These are phyloP conservation scores for Ciconia stormi DNA, from an alignment of 2,113 vertebrate genomes.

Conservation along the genomic window DNA sequence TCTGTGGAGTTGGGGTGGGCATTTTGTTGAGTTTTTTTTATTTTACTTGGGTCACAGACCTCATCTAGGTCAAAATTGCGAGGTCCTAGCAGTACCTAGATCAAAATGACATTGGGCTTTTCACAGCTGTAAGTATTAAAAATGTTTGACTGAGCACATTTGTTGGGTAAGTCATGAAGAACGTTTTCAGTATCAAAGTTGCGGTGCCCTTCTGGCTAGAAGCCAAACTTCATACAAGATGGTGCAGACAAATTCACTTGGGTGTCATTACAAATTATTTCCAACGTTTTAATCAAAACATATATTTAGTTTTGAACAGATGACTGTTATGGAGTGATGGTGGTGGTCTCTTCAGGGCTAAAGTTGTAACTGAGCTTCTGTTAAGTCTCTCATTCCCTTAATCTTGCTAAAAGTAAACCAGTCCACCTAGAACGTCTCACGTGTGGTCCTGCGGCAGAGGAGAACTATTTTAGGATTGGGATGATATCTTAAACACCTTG, in stretches of 20 bases:
- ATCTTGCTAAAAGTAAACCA: not conserved
- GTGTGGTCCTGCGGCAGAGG: slow-evolving; percentile 39
- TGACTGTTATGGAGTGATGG: slow-evolving; percentile 13
- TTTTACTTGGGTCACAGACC: not conserved
- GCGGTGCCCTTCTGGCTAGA: not conserved
- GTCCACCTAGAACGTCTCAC: not conserved
- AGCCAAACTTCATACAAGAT: not conserved
- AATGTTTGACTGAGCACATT: not conserved
- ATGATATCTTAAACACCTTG: slow-evolving; percentile 18
- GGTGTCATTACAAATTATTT: not conserved
- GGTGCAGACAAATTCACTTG: not conserved
- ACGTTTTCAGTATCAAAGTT: not conserved
- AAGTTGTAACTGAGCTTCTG: slow-evolving; percentile 27
- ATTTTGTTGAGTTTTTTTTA: not conserved
- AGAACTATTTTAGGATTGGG: not conserved
- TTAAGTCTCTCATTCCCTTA: not conserved
- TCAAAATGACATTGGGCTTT: not conserved
- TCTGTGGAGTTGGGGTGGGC: not conserved
- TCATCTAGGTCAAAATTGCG: not conserved
- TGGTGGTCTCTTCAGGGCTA: slow-evolving; percentile 36
- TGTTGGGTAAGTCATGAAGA: not conserved
- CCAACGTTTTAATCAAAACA: slow-evolving; percentile 16
- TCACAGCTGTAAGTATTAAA: not conserved
- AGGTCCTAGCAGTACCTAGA: not conserved
- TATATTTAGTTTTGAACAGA: slow-evolving; percentile 25